Base-by-base conservation (phyloP, 1,140 invertebrate genomes). In the Drosophila orosa region DNA sequence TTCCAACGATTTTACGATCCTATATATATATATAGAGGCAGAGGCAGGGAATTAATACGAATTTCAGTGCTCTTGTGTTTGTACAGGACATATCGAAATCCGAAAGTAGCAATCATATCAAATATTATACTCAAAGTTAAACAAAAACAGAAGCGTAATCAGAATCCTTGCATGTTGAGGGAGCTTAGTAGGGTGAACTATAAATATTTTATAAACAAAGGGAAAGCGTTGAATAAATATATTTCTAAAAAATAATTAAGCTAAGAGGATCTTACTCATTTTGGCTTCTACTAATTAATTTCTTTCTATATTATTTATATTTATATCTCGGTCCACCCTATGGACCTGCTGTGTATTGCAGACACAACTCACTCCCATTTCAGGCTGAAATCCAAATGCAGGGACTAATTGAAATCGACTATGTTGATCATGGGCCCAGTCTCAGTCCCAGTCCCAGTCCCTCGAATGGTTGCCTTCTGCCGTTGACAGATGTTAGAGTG, bases 61-160 rank as follows among this genome's bases (percentile, higher is more conserved):
- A 29, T 63, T 52, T 66, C 39, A 19, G 17, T 57, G 19, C 25
- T 48, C 35, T 58, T 62, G 25, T 83, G 75, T 87, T 82, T 87
- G 52, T 22, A 65, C 66, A 72, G 50, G 47, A 71, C 54, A 74
- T 54, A 82, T 86, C 61, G 61, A 62, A 69, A 65, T 73, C 56
- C 52, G 52, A 78, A 63, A 61, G 58, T 62, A 84, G 85, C 80
- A 83, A 74, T 89, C 77, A 83, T 54, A 77, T 84, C 80, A 89
- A 83, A 87, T 87, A 89, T 89, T 74, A 73, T 68, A 54, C 58
- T 78, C 63, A 42, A 80, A 71, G 74, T 80, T 61, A 71, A 80
- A 76, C 78, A 86, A 69, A 69, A 82, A 76, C 66, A 86, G 37
- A 78, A 58, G 47, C 68, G 48, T 57, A 74, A 74, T 80, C 60